These are phyloP conservation scores for Geococcyx californianus DNA, from an alignment of 2,113 vertebrate genomes.

Conservation along the genomic window DNA sequence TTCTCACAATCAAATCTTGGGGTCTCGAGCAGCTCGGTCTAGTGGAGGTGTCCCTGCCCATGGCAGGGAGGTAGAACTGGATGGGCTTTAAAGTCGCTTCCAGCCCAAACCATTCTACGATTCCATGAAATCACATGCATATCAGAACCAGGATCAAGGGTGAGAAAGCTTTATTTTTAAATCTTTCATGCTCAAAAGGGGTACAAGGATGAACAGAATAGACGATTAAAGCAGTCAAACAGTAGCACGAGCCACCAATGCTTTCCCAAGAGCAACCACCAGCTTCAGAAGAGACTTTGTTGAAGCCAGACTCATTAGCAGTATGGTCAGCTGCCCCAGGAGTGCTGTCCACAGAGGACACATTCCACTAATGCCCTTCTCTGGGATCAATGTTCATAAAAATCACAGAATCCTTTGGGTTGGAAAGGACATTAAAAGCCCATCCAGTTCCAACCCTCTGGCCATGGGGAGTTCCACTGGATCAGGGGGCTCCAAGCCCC, in stretches of 20 bases:
- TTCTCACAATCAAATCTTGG: too few relatives aligned
- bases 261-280: neutral
- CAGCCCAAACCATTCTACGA: too few relatives aligned
- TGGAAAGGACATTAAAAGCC: too few relatives aligned
- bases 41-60: too few relatives aligned
- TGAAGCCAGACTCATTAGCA: neutral
- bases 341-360: neutral
- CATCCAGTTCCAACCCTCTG: too few relatives aligned
- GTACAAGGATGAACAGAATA: neutral
- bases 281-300: neutral
- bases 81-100: too few relatives aligned
- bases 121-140: fast-evolving
- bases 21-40: too few relatives aligned
- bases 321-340: neutral
- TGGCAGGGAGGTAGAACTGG: too few relatives aligned
- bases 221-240: neutral
- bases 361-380: neutral
- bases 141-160: neutral
- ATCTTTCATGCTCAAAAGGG: neutral
- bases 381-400: fast-evolving
- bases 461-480: too few relatives aligned
- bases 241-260: neutral
- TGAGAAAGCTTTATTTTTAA: neutral
- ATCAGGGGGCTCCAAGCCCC: too few relatives aligned
- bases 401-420: too few relatives aligned